Percentiles rank a stretch among this genome's conserved stretches.
phyloP scores from a whole-genome alignment of 2,113 vertebrate species.

The Rhinogobius similis region DNA sequence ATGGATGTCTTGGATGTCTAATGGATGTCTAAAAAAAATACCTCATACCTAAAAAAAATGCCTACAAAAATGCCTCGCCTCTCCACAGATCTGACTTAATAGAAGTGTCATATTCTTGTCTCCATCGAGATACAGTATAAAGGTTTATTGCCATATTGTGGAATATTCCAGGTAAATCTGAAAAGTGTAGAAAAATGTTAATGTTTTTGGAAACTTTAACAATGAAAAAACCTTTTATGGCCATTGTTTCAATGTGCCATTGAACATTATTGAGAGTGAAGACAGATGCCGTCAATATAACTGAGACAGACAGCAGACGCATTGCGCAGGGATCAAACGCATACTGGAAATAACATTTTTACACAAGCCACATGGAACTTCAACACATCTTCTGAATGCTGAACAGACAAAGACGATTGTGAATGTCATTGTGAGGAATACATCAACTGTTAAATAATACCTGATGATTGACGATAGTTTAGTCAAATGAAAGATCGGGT shows the following conservation, averaged over 20 bases:
- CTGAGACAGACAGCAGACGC: slow-evolving; percentile 35
- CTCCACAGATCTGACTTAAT: no score
- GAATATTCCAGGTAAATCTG: no score
- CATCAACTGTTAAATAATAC: slow-evolving; percentile 4
- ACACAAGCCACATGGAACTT: slow-evolving; percentile 45
- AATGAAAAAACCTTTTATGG: slow-evolving; percentile 11
- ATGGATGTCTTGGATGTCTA: no score
- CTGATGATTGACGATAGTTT: slow-evolving; percentile 6
- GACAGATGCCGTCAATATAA: slow-evolving; percentile 57
- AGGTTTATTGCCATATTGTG: no score
- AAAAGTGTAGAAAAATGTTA: background rate
- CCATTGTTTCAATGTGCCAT: slow-evolving; percentile 53
- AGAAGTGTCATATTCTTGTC: no score
- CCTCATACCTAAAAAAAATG: no score
- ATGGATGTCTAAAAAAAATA: no score
- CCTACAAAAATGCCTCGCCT: no score
- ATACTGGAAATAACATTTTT: slow-evolving; percentile 42
- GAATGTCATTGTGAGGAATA: background rate
- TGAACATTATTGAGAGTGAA: slow-evolving; percentile 49
- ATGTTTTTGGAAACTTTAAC: background rate
- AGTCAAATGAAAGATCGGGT: slow-evolving; percentile 20
- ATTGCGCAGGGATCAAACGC: slow-evolving; percentile 47
- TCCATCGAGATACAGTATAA: no score
- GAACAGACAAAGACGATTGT: slow-evolving; percentile 14
- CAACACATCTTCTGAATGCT: slow-evolving; percentile 25